These are phyloP conservation scores for Rhorus exstirpatorius DNA, from an alignment of 2,888 invertebrate genomes.

Conservation along the genomic window DNA sequence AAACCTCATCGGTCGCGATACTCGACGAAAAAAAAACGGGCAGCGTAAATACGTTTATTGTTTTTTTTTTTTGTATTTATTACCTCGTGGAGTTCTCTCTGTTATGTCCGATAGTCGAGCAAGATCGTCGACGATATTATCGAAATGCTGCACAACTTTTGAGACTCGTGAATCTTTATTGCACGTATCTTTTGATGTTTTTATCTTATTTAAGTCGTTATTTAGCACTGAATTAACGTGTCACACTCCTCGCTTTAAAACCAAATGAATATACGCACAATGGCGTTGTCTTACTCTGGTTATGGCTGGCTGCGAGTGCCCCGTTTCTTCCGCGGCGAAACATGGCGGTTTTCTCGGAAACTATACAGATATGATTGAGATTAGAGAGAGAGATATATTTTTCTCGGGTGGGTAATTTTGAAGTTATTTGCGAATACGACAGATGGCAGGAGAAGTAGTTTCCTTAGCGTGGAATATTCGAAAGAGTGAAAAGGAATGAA, in stretches of 20 bases:
- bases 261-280: constrained; percentile 71
- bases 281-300: constrained; percentile 76
- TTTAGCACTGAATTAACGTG: constrained; percentile 46
- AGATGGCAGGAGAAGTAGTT: too few relatives aligned
- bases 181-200: background rate
- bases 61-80: constrained; percentile 15
- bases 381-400: too few relatives aligned
- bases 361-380: background rate
- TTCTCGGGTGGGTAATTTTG: too few relatives aligned
- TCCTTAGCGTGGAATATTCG: too few relatives aligned
- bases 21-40: background rate
- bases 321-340: constrained; percentile 67
- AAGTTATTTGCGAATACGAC: too few relatives aligned
- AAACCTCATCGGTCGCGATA: background rate
- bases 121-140: constrained; percentile 4
- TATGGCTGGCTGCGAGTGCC: constrained; percentile 54
- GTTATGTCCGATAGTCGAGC: background rate
- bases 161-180: background rate
- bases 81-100: constrained; percentile 42
- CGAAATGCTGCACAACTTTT: background rate
- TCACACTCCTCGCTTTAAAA: constrained; percentile 25
- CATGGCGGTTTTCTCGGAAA: constrained; percentile 45
- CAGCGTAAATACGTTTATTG: too few relatives aligned
- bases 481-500: too few relatives aligned
- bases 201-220: constrained; percentile 7